Base-by-base conservation (phyloP, 2,797 vertebrate species). In the Geotrypetes seraphini region DNA sequence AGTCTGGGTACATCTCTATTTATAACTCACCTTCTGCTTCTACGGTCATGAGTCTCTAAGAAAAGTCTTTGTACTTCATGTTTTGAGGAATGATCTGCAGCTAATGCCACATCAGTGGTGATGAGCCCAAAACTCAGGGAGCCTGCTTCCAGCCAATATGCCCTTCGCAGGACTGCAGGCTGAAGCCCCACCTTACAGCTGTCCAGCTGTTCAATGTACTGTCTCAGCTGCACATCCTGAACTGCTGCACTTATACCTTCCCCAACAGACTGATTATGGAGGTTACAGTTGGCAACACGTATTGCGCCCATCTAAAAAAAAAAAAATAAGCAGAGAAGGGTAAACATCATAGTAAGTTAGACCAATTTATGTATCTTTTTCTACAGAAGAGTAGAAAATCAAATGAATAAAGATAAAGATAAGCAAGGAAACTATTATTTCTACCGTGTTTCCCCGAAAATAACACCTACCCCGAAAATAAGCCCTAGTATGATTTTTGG, bases 251-350 rank as follows among this genome's bases (percentile, higher is more conserved):
- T 98, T 55, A 99, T 67, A 29, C 96, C 96, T 65, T 97, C 96
- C 4, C 96, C 88, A 6, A 99, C 96, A 0, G 92, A 88, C 59
- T 94, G 91, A 65, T 94, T 97, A 71, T 99, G 96, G 33, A 99
- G 83, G 67, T 99, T 99, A 66, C 96, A 99, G 67, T 89, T 94
- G 15, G 93, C 92, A 50, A 97, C 52, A 3, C 92, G 87, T 20
- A 97, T 25, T 5, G 84, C 66, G 3, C 87, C 84, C 43, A 92
- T 96, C 96, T 99, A 62, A 31, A 70, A 23, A 29, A 23, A 12
- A 16, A 38, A n/a, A 8, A 4, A 37, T 36, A 6, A 12, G n/a
- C n/a, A n/a, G n/a, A n/a, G n/a, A n/a, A n/a, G n/a, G n/a, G n/a
- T n/a, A n/a, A n/a, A n/a, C n/a, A n/a, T n/a, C n/a, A n/a, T n/a